Evolutionary conservation across 2,888 invertebrate species (phyloP).

Genomic region (Trichacis sp.): DNA sequence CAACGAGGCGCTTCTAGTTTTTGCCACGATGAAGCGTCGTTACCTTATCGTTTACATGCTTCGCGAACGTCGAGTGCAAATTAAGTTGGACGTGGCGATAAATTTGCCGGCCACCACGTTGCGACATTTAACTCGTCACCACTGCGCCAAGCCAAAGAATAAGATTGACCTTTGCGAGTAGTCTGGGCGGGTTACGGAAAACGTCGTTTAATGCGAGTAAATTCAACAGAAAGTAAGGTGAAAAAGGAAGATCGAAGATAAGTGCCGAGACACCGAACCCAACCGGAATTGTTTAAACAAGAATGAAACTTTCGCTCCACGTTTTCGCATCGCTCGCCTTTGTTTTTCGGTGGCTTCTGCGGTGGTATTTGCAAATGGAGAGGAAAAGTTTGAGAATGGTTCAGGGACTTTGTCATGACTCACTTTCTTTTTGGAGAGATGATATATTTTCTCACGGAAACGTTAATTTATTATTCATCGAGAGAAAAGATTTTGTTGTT

Average conservation of each 20-base stretch:
- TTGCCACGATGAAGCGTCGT: slow-evolving; percentile 12
- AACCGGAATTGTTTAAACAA: slow-evolving; percentile 14
- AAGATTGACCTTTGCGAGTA: slow-evolving; percentile 15
- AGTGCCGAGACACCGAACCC: neutral
- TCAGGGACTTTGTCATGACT: too few relatives aligned
- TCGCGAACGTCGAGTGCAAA: slow-evolving; percentile 21
- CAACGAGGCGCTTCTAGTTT: neutral
- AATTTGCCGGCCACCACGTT: slow-evolving; percentile 19
- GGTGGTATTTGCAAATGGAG: too few relatives aligned
- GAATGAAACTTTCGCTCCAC: neutral
- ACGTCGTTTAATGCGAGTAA: slow-evolving; percentile 11
- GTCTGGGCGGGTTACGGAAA: slow-evolving; percentile 16
- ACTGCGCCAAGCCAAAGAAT: slow-evolving; percentile 3
- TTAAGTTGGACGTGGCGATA: slow-evolving; percentile 23
- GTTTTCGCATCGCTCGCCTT: neutral
- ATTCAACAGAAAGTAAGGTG: slow-evolving; percentile 12
- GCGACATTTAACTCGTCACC: slow-evolving; percentile 15
- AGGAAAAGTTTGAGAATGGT: too few relatives aligned
- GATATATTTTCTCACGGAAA: too few relatives aligned
- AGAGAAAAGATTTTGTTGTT: too few relatives aligned
- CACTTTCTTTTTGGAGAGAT: too few relatives aligned
- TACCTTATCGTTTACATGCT: slow-evolving; percentile 25
- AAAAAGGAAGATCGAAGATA: slow-evolving; percentile 17
- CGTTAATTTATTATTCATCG: slow-evolving; percentile 9
- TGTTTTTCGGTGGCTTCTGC: neutral